Evolutionary conservation across 1,140 invertebrate species (phyloP), one percentile per base, ranked within the genome.

Genomic region (Linepithema humile): DNA sequence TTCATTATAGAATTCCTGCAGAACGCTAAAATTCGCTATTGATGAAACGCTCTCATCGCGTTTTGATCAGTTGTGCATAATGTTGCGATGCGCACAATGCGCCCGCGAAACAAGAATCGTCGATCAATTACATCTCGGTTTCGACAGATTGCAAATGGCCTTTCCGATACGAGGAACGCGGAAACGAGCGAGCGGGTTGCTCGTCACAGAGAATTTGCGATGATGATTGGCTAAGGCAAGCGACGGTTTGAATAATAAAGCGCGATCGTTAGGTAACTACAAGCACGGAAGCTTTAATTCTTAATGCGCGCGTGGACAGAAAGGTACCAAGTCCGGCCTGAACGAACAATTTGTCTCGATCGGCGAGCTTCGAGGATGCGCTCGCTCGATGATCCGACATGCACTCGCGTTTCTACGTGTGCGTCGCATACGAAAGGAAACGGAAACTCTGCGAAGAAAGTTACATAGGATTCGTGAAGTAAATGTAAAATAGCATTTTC

Each of bases 281-380:
- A 84, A 85, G 87, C 91, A 91, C 91, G 92, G 90, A 89, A 87
- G 87, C 85, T 90, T 92, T 87, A 92, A 92, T 92, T 86, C 90
- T 92, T 92, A 85, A 92, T 87, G 67, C 60, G 50, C 69, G 55
- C 23, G 78, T 67, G 75, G 78, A 55, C 59, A 72, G 72, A 74
- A 65, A 77, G 45, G 65, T 29, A 26, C 20, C 59, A 48, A 43
- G 23, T 26, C 45, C 55, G 55, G 57, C 50, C 20, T 29, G 69
- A 32, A 12, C 53, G 40, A 88, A 78, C 83, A 43, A 83, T 88
- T 64, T 69, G 55, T 85, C 83, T 75, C 87, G 60, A 85, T 88
- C 75, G 86, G 67, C 64, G 48, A 20, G 64, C 48, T 23, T 57
- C 75, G 60, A 35, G 72, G n/a, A 60, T 62, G 38, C 72, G 50